phyloP scores from a whole-genome alignment of 2,888 invertebrate genomes.

The Melikaiella ostensackeni region DNA sequence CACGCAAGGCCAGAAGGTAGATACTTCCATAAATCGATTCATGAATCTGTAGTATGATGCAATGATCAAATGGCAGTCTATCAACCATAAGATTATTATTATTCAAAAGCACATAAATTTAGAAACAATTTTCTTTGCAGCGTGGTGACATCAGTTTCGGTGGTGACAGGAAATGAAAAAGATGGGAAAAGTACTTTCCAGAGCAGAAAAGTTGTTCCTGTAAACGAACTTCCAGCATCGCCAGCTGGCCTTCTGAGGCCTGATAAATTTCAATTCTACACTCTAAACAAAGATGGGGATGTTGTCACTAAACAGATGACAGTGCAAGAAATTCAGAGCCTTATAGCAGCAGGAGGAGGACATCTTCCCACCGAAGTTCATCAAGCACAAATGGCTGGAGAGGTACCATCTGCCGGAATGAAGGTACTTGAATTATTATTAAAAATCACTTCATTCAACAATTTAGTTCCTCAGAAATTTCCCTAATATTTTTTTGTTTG shows the following conservation, averaged over 20 bases:
- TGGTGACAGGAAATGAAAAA: conserved; percentile 78
- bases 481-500: not conserved
- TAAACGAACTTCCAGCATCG: conserved; percentile 79
- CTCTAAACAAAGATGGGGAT: conserved; percentile 90
- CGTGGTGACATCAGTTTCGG: conserved; percentile 83
- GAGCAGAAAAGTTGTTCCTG: conserved; percentile 80
- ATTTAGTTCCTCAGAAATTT: too few relatives aligned
- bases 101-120: not conserved
- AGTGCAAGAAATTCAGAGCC: conserved; percentile 89
- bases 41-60: conserved; percentile 23
- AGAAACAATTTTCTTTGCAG: conserved; percentile 75
- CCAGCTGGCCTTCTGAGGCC: conserved; percentile 89
- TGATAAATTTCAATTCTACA: conserved; percentile 92
- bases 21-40: conserved; percentile 30
- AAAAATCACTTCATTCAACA: not conserved
- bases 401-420: conserved; percentile 62
- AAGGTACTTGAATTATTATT: conserved; percentile 57
- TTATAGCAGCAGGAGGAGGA: conserved; percentile 89
- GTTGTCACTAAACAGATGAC: conserved; percentile 91
- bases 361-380: conserved; percentile 74
- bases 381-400: conserved; percentile 65
- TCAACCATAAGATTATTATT: conserved; percentile 14
- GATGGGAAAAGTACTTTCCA: conserved; percentile 83
- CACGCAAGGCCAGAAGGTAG: conserved; percentile 34
- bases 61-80: conserved; percentile 4